Evolutionary conservation across 1,140 invertebrate species (phyloP).

Genomic region (Latrodectus geometricus): DNA sequence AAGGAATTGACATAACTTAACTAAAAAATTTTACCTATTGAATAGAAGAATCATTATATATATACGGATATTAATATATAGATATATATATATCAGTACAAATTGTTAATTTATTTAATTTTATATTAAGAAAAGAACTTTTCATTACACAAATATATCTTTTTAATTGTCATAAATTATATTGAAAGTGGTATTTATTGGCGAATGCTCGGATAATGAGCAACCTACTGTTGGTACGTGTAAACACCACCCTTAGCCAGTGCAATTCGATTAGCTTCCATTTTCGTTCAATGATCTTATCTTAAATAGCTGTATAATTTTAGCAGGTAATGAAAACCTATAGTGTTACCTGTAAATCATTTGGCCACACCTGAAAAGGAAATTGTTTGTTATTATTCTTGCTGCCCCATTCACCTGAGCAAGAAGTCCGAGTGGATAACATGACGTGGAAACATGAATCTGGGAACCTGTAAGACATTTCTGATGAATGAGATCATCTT

Average conservation of each 20-base stretch:
- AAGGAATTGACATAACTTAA: too few relatives aligned
- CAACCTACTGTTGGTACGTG: background rate
- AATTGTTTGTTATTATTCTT: background rate
- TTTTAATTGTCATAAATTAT: too few relatives aligned
- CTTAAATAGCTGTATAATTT: slow-evolving; percentile 50
- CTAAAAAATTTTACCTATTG: too few relatives aligned
- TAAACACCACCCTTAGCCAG: slow-evolving; percentile 3
- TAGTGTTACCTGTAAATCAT: slow-evolving; percentile 35
- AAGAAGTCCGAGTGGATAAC: background rate
- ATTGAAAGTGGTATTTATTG: too few relatives aligned
- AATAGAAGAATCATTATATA: too few relatives aligned
- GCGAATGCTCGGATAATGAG: too few relatives aligned
- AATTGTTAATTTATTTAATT: too few relatives aligned
- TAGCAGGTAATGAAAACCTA: slow-evolving; percentile 15
- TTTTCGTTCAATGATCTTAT: slow-evolving; percentile 33
- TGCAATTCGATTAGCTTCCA: slow-evolving; percentile 39
- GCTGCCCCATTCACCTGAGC: background rate
- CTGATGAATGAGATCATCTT: slow-evolving; percentile 18
- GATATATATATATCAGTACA: too few relatives aligned
- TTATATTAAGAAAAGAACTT: too few relatives aligned
- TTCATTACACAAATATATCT: too few relatives aligned
- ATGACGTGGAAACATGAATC: background rate
- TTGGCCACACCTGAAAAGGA: slow-evolving; percentile 12
- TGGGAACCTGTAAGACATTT: background rate
- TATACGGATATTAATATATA: too few relatives aligned